phyloP scores from a whole-genome alignment of 2,797 vertebrate genomes.

The Pseudotriccus pelzelni region DNA sequence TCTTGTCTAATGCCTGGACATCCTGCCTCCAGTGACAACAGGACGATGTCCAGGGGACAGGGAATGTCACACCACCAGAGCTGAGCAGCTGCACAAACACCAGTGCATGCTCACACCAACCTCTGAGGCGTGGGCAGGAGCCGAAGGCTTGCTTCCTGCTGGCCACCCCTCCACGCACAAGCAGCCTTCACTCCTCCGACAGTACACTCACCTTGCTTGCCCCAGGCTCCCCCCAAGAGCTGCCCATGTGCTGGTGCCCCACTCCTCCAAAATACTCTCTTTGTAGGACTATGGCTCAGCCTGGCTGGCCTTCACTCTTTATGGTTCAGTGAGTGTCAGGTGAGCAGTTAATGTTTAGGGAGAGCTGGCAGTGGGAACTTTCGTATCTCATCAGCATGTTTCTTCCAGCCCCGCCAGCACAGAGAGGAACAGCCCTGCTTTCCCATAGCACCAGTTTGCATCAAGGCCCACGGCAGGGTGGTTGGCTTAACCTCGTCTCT shows the following conservation, averaged over 20 bases:
- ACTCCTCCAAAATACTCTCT: background rate
- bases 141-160: background rate
- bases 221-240: background rate
- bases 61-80: background rate
- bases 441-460: background rate
- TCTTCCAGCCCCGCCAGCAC: background rate
- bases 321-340: background rate
- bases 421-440: background rate
- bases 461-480: background rate
- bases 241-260: background rate
- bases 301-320: background rate
- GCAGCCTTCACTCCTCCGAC: background rate
- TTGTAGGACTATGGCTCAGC: background rate
- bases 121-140: background rate
- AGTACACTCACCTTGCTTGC: background rate
- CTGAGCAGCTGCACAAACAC: constrained; percentile 15
- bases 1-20: background rate
- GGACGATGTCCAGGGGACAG: background rate
- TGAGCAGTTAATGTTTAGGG: constrained; percentile 52
- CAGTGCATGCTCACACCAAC: background rate
- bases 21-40: background rate
- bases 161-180: background rate
- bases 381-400: background rate
- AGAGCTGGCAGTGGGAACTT: background rate
- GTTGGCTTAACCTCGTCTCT: background rate